Percentiles rank a stretch among this genome's conserved stretches.
phyloP scores from a whole-genome alignment of 2,113 vertebrate genomes.

The Thamnaconus septentrionalis region DNA sequence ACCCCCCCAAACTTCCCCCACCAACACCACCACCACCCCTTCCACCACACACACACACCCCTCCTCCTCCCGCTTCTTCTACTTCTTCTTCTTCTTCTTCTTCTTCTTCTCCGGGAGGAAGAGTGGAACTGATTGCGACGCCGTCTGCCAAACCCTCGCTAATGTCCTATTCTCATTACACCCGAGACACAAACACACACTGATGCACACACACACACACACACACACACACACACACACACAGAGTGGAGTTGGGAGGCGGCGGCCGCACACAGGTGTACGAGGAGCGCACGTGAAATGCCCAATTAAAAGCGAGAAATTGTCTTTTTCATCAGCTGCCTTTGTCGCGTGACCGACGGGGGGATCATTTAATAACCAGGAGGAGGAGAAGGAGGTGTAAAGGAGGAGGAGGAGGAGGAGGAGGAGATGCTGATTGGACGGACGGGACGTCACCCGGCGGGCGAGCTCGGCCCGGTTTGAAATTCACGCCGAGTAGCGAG shows the following conservation, averaged over 20 bases:
- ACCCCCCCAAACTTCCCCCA: conserved; percentile 1
- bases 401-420: conserved; percentile 81
- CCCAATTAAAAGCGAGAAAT: conserved; percentile 93
- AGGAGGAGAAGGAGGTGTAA: conserved; percentile 68
- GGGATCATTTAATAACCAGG: conserved; percentile 92
- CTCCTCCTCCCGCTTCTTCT: neutral
- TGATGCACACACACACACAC: conserved; percentile 27
- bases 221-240: neutral
- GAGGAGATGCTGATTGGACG: conserved; percentile 81
- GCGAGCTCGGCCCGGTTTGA: conserved; percentile 71
- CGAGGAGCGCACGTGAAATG: conserved; percentile 87
- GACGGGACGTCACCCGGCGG: conserved; percentile 86
- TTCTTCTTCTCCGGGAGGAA: conserved; percentile 38
- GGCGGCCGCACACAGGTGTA: conserved; percentile 87
- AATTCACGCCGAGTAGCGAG: conserved; percentile 69
- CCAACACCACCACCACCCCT: neutral
- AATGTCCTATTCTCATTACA: conserved; percentile 91
- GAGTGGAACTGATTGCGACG: conserved; percentile 81
- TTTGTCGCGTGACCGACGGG: conserved; percentile 93
- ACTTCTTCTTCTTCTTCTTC: conserved; percentile 41
- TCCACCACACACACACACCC: neutral
- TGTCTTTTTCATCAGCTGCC: conserved; percentile 92
- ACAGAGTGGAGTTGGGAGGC: conserved; percentile 5
- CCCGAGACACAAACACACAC: conserved; percentile 40
- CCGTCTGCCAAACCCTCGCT: conserved; percentile 87